These are phyloP conservation scores for Onychostruthus taczanowskii DNA, from an alignment of 2,113 vertebrate genomes.

Conservation along the genomic window DNA sequence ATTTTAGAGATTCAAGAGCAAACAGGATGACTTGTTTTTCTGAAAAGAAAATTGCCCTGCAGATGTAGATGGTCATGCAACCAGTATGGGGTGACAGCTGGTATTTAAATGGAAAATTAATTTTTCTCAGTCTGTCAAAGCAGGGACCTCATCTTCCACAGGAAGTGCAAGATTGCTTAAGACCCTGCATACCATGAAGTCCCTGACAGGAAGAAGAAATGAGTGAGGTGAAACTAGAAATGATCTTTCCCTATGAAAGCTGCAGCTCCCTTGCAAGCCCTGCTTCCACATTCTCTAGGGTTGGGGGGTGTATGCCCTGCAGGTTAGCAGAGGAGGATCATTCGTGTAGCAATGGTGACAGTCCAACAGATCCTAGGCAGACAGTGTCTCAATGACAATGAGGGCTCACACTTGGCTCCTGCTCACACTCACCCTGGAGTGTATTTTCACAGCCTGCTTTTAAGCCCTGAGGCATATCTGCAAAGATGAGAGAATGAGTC, in stretches of 20 bases:
- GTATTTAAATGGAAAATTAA: slow-evolving; percentile 54
- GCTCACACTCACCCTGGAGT: background rate
- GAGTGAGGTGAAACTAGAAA: background rate
- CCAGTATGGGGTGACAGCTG: slow-evolving; percentile 21
- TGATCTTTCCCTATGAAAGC: background rate
- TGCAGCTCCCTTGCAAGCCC: background rate
- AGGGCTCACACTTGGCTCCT: background rate
- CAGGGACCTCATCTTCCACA: slow-evolving; percentile 8
- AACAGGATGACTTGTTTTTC: slow-evolving; percentile 25
- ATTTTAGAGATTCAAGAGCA: slow-evolving; percentile 16
- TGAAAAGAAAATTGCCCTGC: slow-evolving; percentile 29
- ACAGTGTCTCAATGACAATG: background rate
- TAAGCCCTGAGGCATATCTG: background rate
- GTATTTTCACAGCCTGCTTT: background rate
- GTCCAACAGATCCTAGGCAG: background rate
- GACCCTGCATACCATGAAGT: background rate
- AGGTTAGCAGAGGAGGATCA: background rate
- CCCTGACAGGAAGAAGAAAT: background rate
- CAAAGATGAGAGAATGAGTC: background rate
- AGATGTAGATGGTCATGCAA: slow-evolving; percentile 6
- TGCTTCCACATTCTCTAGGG: background rate
- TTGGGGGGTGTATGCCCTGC: background rate
- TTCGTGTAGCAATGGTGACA: background rate
- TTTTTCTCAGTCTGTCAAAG: slow-evolving; percentile 45
- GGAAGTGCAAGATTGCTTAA: background rate